These are phyloP conservation scores for Zoroaster sp. DNA, from an alignment of 53 echinoderm and acorn worm species.

Conservation along the genomic window DNA sequence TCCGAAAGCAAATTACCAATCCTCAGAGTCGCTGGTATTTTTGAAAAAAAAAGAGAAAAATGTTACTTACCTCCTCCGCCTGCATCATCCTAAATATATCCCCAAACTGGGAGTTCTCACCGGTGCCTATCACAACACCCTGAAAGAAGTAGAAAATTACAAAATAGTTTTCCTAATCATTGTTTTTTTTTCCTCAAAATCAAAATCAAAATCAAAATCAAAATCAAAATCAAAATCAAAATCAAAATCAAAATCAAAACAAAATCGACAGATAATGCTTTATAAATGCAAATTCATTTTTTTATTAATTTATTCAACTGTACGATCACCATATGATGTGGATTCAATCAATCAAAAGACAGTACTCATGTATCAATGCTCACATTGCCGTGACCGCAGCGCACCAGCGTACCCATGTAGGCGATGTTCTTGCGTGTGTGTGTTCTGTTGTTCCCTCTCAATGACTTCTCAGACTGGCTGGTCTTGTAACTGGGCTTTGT, in stretches of 20 bases:
- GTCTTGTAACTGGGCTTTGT: constrained; percentile 78
- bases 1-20: not conserved
- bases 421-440: constrained; percentile 68
- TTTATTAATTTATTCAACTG: too few species aligned
- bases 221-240: too few species aligned
- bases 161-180: not conserved
- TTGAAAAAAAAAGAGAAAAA: too few species aligned
- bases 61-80: constrained; percentile 91
- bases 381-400: constrained; percentile 94
- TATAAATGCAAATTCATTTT: too few species aligned
- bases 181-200: too few species aligned
- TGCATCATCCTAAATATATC: constrained; percentile 99
- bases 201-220: too few species aligned
- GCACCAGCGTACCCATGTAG: constrained; percentile 94
- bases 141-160: constrained; percentile 26
- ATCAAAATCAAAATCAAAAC: too few species aligned
- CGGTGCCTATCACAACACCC: constrained; percentile 98
- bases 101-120: constrained; percentile 97
- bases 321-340: too few species aligned
- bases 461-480: constrained; percentile 1
- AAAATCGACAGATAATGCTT: too few species aligned
- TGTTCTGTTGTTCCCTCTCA: not conserved
- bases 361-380: not conserved
- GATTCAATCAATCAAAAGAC: too few species aligned
- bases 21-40: not conserved